These are phyloP conservation scores for Pseudolycoriella hygida DNA, from an alignment of 2,888 invertebrate genomes.

Conservation along the genomic window DNA sequence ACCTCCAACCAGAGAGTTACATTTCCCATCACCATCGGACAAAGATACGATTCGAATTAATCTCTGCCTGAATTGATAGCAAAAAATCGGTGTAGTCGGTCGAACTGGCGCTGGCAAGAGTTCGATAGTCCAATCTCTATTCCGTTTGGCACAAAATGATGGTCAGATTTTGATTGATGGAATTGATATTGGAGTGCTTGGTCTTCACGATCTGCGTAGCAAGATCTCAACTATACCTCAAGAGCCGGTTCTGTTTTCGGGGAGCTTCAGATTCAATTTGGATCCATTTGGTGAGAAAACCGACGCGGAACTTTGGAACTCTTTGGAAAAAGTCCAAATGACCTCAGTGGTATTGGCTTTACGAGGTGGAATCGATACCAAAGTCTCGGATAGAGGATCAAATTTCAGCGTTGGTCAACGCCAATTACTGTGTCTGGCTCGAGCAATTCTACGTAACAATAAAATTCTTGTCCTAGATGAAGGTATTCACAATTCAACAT, in stretches of 20 bases:
- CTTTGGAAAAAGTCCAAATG: slow-evolving; percentile 45
- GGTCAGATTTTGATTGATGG: slow-evolving; percentile 64
- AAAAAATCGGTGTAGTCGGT: slow-evolving; percentile 68
- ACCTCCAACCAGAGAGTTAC: no score
- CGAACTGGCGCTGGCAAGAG: slow-evolving; percentile 81
- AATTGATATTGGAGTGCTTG: slow-evolving; percentile 49
- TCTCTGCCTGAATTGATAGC: slow-evolving; percentile 11
- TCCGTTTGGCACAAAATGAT: slow-evolving; percentile 60
- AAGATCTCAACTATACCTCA: slow-evolving; percentile 87
- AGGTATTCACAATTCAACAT: no score
- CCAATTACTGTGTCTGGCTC: slow-evolving; percentile 72
- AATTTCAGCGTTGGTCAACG: slow-evolving; percentile 81
- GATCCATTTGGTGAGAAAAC: slow-evolving; percentile 62
- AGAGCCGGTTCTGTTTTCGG: slow-evolving; percentile 74
- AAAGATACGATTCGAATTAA: background rate
- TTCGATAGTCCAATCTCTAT: slow-evolving; percentile 65
- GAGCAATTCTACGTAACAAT: slow-evolving; percentile 62
- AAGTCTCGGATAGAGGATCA: slow-evolving; percentile 57
- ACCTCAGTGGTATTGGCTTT: slow-evolving; percentile 48
- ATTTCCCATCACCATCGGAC: no score
- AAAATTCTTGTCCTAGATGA: slow-evolving; percentile 66
- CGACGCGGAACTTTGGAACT: slow-evolving; percentile 60
- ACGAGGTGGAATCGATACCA: slow-evolving; percentile 37
- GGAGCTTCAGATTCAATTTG: slow-evolving; percentile 66
- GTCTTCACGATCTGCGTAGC: slow-evolving; percentile 56